Evolutionary conservation across 2,113 vertebrate genomes (phyloP).

Genomic region (Petrocephalus zakoni): DNA sequence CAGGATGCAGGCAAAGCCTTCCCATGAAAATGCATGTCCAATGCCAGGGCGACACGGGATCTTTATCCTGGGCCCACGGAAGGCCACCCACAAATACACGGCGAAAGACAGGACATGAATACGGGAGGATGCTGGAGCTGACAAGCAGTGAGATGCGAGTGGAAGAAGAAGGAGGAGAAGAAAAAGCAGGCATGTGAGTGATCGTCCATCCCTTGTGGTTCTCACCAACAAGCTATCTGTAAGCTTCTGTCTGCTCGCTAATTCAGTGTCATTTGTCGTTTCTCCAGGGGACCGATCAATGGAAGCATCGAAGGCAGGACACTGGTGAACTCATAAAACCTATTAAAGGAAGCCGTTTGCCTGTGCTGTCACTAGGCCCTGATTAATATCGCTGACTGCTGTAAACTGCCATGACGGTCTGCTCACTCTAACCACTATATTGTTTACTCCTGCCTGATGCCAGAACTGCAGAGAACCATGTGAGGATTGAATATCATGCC

Average conservation of each 20-base stretch:
- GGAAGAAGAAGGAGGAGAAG: constrained; percentile 16
- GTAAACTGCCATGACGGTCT: constrained; percentile 42
- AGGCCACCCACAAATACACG: constrained; percentile 41
- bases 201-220: constrained; percentile 23
- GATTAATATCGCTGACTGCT: constrained; percentile 58
- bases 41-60: constrained; percentile 56
- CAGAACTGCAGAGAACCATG: neutral
- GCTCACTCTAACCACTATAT: constrained; percentile 30
- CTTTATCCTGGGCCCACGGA: constrained; percentile 49
- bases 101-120: neutral
- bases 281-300: constrained; percentile 65
- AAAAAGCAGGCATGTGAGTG: neutral
- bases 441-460: constrained; percentile 13
- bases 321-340: constrained; percentile 67
- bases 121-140: constrained; percentile 25
- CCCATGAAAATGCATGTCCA: constrained; percentile 60
- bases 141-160: constrained; percentile 18
- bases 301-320: constrained; percentile 58
- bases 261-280: constrained; percentile 66
- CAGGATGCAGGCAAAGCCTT: constrained; percentile 38
- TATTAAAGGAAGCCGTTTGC: constrained; percentile 63
- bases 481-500: neutral
- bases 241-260: constrained; percentile 62
- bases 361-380: constrained; percentile 57
- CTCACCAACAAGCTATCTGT: constrained; percentile 31